Base-by-base conservation (phyloP, 1,140 invertebrate species). In the Polypedilum pembai region DNA sequence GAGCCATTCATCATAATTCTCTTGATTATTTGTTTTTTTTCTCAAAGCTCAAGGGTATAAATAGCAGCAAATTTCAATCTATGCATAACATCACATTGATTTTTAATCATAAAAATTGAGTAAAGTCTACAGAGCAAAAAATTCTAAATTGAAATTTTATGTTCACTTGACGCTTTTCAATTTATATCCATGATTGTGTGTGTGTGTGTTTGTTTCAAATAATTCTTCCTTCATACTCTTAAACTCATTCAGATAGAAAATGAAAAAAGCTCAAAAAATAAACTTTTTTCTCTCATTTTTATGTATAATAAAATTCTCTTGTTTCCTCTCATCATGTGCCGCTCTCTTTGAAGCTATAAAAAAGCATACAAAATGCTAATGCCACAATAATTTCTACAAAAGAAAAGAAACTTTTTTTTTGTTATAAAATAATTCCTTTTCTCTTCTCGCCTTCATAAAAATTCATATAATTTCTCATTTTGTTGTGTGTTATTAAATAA, bases 131-230 rank as follows among this genome's bases (percentile, higher is more conserved):
- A 18, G 65, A 69, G 45, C 45, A 56, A 56, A 56, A 56, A 56
- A 56, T 56, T 69, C 65, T 69, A 69, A 69, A 69, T 69, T 69
- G 65, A 69, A 69, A 69, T 69, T 18, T 69, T 69, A 69, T 69
- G 65, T 20, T 20, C 65, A 69, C 65, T 56, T 69, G 65, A 69
- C 65, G 65, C 65, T 69, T 18, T 69, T 69, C 17, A n/a, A 69
- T 69, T 21, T 18, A 18, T 18, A 69, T 21, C 65, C 65, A 1
- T 18, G 17, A 8, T 69, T 69, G 20, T 69, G 65, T 21, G 7
- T n/a, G n/a, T n/a, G 24, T 33, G 24, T 33, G 24, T 33, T 33
- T 33, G 24, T 33, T 33, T 33, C 24, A 33, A 33, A 33, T 33
- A 33, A 33, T 33, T 33, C 24, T 5, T 33, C 24, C 24, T 5